phyloP scores from a whole-genome alignment of 2,888 invertebrate genomes.

The Nebria brevicollis region DNA sequence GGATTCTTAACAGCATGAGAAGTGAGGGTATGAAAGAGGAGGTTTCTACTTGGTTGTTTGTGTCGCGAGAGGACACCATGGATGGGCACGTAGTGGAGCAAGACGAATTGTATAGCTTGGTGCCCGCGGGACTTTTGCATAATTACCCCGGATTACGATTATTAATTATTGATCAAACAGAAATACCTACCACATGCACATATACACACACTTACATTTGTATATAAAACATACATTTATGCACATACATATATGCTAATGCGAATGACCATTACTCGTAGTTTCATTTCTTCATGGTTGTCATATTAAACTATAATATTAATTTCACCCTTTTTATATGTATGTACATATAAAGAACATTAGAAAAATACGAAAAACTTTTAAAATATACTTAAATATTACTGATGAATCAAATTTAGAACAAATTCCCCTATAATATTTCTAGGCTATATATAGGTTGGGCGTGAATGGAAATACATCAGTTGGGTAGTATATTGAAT shows the following conservation, averaged over 20 bases:
- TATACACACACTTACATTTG: not conserved
- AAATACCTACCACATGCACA: conserved; percentile 15
- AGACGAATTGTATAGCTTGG: conserved; percentile 11
- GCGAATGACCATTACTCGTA: conserved; percentile 4
- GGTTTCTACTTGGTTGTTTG: not conserved
- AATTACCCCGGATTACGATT: conserved; percentile 42
- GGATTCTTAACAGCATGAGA: too few relatives aligned
- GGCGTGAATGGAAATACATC: too few relatives aligned
- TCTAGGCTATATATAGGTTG: too few relatives aligned
- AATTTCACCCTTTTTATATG: not conserved
- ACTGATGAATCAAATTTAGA: too few relatives aligned
- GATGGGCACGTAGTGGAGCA: not conserved
- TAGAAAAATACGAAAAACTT: too few relatives aligned
- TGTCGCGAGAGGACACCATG: not conserved
- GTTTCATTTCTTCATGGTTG: not conserved
- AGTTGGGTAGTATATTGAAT: too few relatives aligned
- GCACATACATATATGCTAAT: not conserved
- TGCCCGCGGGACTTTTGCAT: conserved; percentile 30
- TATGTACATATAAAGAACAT: not conserved
- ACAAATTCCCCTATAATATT: too few relatives aligned
- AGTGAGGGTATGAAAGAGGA: too few relatives aligned
- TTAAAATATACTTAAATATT: too few relatives aligned
- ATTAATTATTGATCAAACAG: conserved; percentile 43
- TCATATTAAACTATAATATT: not conserved
- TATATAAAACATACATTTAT: not conserved